These are phyloP conservation scores for Yponomeuta cagnagella DNA, from an alignment of 2,888 invertebrate species.

Conservation along the genomic window DNA sequence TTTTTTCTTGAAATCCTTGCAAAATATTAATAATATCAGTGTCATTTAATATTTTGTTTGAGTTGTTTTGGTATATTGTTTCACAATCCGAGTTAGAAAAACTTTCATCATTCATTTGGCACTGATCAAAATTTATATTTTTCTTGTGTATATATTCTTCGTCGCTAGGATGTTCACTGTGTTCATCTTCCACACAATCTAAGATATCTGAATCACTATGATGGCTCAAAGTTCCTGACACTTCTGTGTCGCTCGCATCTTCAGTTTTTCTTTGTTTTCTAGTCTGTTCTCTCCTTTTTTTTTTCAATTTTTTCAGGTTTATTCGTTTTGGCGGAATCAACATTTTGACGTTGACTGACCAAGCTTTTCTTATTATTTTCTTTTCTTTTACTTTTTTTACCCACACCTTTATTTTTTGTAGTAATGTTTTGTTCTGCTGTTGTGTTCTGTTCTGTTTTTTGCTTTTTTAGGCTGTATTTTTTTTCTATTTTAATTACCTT, in stretches of 20 bases:
- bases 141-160: slow-evolving; percentile 3
- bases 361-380: neutral
- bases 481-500: neutral
- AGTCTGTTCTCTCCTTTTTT: neutral
- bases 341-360: slow-evolving; percentile 1
- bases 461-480: slow-evolving; percentile 1
- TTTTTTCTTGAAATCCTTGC: neutral
- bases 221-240: neutral
- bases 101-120: slow-evolving; percentile 1
- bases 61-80: neutral
- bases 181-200: slow-evolving; percentile 1
- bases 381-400: slow-evolving; percentile 2
- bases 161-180: neutral
- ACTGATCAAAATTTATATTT: slow-evolving; percentile 3
- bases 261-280: neutral
- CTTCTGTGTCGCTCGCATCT: neutral
- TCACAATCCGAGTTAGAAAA: neutral
- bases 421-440: neutral
- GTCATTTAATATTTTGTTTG: slow-evolving; percentile 1
- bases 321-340: neutral
- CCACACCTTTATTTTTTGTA: neutral
- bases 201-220: neutral
- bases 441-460: slow-evolving; percentile 1
- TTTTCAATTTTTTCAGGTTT: neutral
- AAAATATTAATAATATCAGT: neutral